Evolutionary conservation across 2,113 vertebrate species (phyloP).

Genomic region (Pheucticus melanocephalus): DNA sequence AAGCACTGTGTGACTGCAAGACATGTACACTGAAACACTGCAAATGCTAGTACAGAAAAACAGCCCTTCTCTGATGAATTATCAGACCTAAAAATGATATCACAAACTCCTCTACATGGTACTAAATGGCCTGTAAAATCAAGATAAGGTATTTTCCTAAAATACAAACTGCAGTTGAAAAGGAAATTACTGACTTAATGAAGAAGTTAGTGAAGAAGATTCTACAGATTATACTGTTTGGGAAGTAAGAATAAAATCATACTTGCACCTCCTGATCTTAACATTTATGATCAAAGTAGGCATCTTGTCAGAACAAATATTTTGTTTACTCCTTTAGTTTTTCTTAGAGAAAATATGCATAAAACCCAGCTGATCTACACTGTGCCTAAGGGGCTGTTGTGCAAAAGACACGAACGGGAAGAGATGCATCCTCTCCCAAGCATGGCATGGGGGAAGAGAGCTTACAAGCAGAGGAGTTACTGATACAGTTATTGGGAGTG

Average conservation of each 20-base stretch:
- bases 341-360: background rate
- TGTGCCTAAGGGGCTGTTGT: background rate
- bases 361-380: background rate
- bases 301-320: background rate
- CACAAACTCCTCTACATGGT: background rate
- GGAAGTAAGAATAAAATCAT: background rate
- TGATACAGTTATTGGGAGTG: background rate
- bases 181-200: background rate
- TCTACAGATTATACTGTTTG: background rate
- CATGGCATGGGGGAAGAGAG: background rate
- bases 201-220: background rate
- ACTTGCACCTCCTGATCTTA: background rate
- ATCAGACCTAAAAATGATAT: background rate
- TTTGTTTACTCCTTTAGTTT: constrained; percentile 4
- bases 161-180: background rate
- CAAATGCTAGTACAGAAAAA: background rate
- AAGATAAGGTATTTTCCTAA: background rate
- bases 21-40: fast-evolving
- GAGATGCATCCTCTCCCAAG: background rate
- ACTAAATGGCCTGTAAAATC: background rate
- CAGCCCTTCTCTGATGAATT: background rate
- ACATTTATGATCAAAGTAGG: background rate
- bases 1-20: background rate
- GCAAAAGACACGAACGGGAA: background rate
- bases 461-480: background rate